Percentiles rank a stretch among this genome's conserved stretches.
Conservation (phyloP, 2,113 vertebrate species). For the Chrysemys picta region DNA sequence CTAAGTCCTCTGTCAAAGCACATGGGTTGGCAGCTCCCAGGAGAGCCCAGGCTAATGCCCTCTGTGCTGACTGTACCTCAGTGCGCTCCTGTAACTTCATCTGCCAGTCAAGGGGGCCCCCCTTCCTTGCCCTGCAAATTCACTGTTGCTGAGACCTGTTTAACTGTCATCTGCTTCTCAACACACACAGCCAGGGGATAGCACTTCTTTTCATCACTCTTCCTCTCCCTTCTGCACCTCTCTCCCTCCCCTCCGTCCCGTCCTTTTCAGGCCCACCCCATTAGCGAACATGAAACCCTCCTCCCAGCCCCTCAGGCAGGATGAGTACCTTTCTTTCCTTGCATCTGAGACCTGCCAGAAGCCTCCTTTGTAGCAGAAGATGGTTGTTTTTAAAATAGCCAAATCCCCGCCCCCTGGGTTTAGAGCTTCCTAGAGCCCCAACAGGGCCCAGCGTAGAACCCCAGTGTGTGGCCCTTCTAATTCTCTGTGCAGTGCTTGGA, state of each 20-base stretch:
- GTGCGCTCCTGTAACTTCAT: not conserved
- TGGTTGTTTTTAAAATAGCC: not conserved
- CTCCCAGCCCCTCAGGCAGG: slow-evolving; percentile 61
- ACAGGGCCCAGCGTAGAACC: not conserved
- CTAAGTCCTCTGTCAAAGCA: not conserved
- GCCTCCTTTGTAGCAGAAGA: not conserved
- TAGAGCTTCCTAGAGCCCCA: not conserved
- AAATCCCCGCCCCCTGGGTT: not conserved
- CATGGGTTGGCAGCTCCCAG: not conserved
- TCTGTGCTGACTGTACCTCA: not conserved
- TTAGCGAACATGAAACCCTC: slow-evolving; percentile 64
- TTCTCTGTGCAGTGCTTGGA: not conserved
- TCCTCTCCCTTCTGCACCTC: slow-evolving; percentile 7
- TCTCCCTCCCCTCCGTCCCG: not conserved
- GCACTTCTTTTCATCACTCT: slow-evolving; percentile 56
- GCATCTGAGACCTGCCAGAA: not conserved
- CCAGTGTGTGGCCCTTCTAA: no score
- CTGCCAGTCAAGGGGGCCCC: not conserved
- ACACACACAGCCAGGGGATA: not conserved
- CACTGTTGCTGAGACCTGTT: not conserved
- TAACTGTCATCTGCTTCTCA: not conserved
- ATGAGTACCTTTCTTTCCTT: slow-evolving; percentile 72
- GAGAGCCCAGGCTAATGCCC: not conserved
- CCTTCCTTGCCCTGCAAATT: not conserved
- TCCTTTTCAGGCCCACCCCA: slow-evolving; percentile 33